These are phyloP conservation scores for Adrianichthys oophorus DNA, from an alignment of 2,797 vertebrate genomes.

Conservation along the genomic window DNA sequence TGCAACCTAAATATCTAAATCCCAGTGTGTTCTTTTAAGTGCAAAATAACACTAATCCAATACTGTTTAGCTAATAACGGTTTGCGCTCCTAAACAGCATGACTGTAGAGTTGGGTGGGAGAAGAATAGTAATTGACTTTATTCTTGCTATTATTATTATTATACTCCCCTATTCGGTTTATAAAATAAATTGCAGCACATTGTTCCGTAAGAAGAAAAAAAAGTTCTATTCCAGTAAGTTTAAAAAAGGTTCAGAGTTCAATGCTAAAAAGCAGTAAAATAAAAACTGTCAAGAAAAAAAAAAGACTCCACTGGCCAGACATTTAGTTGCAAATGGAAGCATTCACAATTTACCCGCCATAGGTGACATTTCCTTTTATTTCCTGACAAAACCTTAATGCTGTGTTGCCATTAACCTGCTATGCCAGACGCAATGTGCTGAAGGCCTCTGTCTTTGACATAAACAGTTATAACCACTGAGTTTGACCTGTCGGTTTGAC, in stretches of 20 bases:
- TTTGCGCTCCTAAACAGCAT: background rate
- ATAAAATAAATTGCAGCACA: no score
- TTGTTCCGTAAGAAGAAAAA: no score
- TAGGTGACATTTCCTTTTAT: slow-evolving; percentile 17
- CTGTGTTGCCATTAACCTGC: slow-evolving; percentile 37
- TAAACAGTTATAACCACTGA: slow-evolving; percentile 15
- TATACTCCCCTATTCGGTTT: no score
- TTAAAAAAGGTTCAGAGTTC: no score
- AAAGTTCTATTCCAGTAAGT: no score
- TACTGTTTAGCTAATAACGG: background rate
- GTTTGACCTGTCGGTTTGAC: slow-evolving; percentile 23
- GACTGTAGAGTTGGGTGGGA: background rate
- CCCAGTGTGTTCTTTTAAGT: background rate
- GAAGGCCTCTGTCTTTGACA: slow-evolving; percentile 33
- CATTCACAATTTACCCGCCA: no score
- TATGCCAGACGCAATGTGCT: slow-evolving; percentile 34
- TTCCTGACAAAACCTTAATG: slow-evolving; percentile 40
- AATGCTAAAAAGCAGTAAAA: no score
- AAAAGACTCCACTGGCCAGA: no score
- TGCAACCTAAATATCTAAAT: background rate
- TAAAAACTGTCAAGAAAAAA: no score
- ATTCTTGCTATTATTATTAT: no score
- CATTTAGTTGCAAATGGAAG: no score
- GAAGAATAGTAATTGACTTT: no score
- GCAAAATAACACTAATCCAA: background rate